These are phyloP conservation scores for Myripristis jacobus DNA, from an alignment of 2,797 vertebrate genomes.

Conservation along the genomic window DNA sequence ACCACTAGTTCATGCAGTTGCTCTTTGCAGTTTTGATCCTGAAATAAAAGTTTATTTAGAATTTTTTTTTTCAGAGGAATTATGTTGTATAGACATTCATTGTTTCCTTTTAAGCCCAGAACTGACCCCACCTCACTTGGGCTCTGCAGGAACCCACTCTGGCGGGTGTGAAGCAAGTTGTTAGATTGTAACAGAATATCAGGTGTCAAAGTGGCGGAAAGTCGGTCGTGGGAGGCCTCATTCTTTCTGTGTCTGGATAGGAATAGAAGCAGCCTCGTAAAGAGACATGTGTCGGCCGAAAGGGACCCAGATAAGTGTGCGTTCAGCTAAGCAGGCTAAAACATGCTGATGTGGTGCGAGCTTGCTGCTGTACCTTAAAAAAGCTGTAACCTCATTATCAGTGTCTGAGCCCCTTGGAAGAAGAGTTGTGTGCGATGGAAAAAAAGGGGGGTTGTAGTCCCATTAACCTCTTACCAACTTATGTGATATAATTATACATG, in stretches of 20 bases:
- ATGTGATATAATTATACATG: conserved; percentile 6
- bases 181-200: conserved; percentile 73
- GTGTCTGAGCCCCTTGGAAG: conserved; percentile 35
- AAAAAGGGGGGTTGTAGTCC: neutral
- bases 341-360: conserved; percentile 56
- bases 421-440: conserved; percentile 55
- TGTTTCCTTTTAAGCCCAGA: conserved; percentile 24
- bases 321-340: conserved; percentile 64
- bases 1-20: neutral
- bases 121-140: conserved; percentile 19
- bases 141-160: conserved; percentile 29
- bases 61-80: neutral
- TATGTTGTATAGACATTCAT: neutral
- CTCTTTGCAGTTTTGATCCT: neutral
- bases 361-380: conserved; percentile 48
- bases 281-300: conserved; percentile 36
- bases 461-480: conserved; percentile 36
- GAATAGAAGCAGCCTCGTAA: conserved; percentile 68
- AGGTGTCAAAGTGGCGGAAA: conserved; percentile 67
- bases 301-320: conserved; percentile 52
- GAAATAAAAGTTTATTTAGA: too few species aligned
- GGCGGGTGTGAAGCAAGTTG: conserved; percentile 67
- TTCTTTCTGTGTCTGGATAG: conserved; percentile 65
- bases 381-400: conserved; percentile 76
- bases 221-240: conserved; percentile 52